phyloP scores from a whole-genome alignment of 2,888 invertebrate species.

The Penaeus monodon region DNA sequence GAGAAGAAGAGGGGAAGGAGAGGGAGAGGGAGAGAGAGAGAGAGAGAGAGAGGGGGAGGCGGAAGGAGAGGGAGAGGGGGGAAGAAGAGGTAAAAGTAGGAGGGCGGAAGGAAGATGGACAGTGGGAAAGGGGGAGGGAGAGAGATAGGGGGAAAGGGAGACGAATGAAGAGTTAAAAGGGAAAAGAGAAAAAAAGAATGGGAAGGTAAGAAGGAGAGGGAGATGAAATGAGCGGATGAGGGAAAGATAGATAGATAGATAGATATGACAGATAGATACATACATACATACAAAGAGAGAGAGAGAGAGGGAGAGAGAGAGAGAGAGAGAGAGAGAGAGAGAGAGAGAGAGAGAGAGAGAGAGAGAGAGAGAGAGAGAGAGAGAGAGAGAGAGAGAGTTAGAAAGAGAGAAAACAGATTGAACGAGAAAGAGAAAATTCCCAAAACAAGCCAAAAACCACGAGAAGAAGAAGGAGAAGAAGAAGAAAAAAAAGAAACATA shows the following conservation, averaged over 20 bases:
- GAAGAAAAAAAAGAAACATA: background rate
- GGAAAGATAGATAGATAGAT: too few relatives aligned
- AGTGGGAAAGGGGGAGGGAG: background rate
- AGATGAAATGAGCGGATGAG: too few relatives aligned
- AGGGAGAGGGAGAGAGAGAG: background rate
- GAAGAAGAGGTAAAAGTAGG: fast-evolving
- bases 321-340: background rate
- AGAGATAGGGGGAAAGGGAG: background rate
- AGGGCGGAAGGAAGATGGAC: background rate
- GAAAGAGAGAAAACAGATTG: too few relatives aligned
- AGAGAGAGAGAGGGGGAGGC: background rate
- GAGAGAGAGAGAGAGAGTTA: background rate
- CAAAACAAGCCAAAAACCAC: background rate
- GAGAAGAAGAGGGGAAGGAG: too few relatives aligned
- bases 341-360: background rate
- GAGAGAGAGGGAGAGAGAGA: background rate
- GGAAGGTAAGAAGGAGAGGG: too few relatives aligned
- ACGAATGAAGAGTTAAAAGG: background rate
- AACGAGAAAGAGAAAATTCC: too few relatives aligned
- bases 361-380: background rate
- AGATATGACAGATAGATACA: too few relatives aligned
- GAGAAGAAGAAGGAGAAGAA: background rate
- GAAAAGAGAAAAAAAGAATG: background rate
- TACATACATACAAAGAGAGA: too few relatives aligned
- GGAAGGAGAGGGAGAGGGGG: background rate